These are phyloP conservation scores for Acronicta psi DNA, from an alignment of 2,888 invertebrate species.

Conservation along the genomic window DNA sequence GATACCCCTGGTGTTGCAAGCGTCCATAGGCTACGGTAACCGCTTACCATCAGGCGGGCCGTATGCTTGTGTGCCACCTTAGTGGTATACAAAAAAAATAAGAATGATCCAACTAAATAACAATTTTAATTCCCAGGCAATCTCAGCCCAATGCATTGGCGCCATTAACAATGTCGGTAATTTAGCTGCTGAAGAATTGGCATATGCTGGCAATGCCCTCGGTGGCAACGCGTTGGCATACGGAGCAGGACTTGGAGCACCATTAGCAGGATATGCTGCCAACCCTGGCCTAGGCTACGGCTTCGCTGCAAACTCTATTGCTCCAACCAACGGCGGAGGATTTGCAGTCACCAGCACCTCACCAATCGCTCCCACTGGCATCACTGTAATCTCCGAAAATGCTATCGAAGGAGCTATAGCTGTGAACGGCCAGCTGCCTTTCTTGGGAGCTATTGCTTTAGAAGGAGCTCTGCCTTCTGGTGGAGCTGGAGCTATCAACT, in stretches of 20 bases:
- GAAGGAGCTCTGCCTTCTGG: conserved; percentile 61
- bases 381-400: conserved; percentile 68
- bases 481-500: conserved; percentile 61
- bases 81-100: no score
- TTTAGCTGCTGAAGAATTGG: conserved; percentile 44
- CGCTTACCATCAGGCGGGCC: no score
- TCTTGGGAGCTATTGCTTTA: conserved; percentile 62
- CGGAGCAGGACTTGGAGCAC: conserved; percentile 21
- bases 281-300: conserved; percentile 15
- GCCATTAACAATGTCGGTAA: conserved; percentile 19
- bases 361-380: conserved; percentile 61
- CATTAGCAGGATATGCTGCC: conserved; percentile 8
- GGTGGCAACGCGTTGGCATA: conserved; percentile 24
- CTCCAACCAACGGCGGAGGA: conserved; percentile 49
- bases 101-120: neutral
- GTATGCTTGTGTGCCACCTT: no score
- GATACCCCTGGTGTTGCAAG: no score
- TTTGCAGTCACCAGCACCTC: conserved; percentile 61
- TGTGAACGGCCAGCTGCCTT: conserved; percentile 64
- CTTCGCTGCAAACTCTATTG: conserved; percentile 15
- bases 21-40: no score
- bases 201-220: conserved; percentile 26
- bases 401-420: conserved; percentile 61
- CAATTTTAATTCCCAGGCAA: neutral
- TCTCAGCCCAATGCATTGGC: conserved; percentile 35